phyloP scores from a whole-genome alignment of 2,797 vertebrate species.

The Enteromius treurensis region DNA sequence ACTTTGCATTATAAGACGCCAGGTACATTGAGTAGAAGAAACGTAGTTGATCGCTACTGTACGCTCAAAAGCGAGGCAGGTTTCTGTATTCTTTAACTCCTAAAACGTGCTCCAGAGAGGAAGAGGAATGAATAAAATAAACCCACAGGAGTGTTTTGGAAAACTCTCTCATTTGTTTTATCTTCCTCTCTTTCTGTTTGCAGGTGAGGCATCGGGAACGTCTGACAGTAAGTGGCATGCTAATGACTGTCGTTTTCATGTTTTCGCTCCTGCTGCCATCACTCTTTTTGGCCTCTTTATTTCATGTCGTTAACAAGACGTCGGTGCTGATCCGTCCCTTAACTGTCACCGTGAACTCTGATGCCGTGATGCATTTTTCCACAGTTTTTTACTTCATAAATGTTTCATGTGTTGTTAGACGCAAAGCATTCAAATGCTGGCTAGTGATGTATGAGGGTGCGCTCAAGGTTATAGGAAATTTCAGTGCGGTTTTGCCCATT shows the following conservation, averaged over 20 bases:
- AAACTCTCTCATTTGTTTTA: conserved; percentile 24
- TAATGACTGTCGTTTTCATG: conserved; percentile 50
- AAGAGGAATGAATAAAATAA: conserved; percentile 53
- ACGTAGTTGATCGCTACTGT: conserved; percentile 20
- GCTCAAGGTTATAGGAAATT: conserved; percentile 33
- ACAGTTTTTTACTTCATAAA: conserved; percentile 55
- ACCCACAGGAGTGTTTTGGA: conserved; percentile 38
- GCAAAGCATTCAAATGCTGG: conserved; percentile 14
- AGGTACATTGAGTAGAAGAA: neutral
- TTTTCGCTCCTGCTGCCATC: conserved; percentile 34
- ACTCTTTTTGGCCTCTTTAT: conserved; percentile 46
- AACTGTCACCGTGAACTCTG: conserved; percentile 23
- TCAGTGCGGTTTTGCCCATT: neutral
- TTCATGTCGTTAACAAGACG: conserved; percentile 49
- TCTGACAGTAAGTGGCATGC: conserved; percentile 85
- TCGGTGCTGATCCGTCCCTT: conserved; percentile 38
- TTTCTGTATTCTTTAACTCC: conserved; percentile 3
- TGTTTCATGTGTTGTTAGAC: conserved; percentile 27
- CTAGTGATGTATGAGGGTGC: conserved; percentile 24
- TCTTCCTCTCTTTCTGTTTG: conserved; percentile 49
- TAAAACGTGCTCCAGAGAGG: conserved; percentile 5
- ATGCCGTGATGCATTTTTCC: conserved; percentile 48
- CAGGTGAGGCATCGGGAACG: conserved; percentile 86
- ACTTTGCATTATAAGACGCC: neutral
- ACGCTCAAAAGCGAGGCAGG: conserved; percentile 17